phyloP scores from a whole-genome alignment of 1,140 invertebrate species.

The Lordiphosa clarofinis region DNA sequence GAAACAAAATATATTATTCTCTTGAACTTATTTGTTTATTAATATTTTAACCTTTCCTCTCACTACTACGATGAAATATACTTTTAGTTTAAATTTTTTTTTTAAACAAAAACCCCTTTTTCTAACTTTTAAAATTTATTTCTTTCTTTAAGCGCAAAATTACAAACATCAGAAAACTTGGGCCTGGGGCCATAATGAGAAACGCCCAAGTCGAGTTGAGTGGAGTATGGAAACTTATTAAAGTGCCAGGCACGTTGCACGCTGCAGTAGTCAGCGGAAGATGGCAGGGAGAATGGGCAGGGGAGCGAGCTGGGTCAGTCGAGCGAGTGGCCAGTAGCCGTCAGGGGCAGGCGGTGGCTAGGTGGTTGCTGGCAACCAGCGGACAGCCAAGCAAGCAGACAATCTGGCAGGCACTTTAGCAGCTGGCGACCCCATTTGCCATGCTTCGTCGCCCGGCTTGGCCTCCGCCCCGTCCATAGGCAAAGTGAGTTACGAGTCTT shows the following conservation, averaged over 20 bases:
- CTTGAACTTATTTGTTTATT: no score
- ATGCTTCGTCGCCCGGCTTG: conserved; percentile 37
- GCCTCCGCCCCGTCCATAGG: conserved; percentile 48
- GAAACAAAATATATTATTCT: no score
- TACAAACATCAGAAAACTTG: conserved; percentile 44
- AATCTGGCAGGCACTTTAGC: conserved; percentile 60
- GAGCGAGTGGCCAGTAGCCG: conserved; percentile 28
- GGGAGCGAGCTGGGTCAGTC: conserved; percentile 22
- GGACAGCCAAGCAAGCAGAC: conserved; percentile 33
- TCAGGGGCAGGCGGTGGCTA: conserved; percentile 1
- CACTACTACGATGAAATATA: no score
- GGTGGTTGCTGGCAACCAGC: background rate
- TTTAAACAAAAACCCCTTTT: no score
- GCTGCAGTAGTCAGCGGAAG: conserved; percentile 50
- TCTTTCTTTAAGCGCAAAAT: conserved; percentile 63
- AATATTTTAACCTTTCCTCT: no score
- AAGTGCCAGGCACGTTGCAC: conserved; percentile 74
- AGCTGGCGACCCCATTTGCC: conserved; percentile 59
- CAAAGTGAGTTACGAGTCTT: conserved; percentile 70
- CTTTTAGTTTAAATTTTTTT: no score
- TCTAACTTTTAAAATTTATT: no score
- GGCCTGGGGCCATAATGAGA: conserved; percentile 54
- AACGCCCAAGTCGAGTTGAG: conserved; percentile 42
- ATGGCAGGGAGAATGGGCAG: conserved; percentile 20
- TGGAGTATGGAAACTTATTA: conserved; percentile 68